A percentile compares a stretch with the other conserved stretches of the same genome.
Conservation (phyloP, 2,888 invertebrate genomes). For the Anticlea derivata region DNA sequence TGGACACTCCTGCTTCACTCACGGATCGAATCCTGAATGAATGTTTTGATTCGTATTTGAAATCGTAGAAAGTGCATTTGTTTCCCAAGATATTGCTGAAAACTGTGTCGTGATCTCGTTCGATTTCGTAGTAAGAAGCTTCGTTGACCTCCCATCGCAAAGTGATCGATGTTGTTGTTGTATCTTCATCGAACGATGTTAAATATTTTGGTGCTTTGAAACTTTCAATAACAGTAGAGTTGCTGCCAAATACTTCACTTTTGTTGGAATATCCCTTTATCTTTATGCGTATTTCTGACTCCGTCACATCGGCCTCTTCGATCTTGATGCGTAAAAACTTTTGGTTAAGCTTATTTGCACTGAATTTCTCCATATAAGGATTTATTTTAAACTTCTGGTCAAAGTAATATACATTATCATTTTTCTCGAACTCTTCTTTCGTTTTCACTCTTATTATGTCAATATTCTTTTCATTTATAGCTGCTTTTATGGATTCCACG, state of each 20-base stretch:
- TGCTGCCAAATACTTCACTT: slow-evolving; percentile 47
- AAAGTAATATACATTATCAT: slow-evolving; percentile 59
- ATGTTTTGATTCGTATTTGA: slow-evolving; percentile 53
- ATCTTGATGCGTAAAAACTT: slow-evolving; percentile 64
- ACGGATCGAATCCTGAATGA: slow-evolving; percentile 62
- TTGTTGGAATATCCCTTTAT: slow-evolving; percentile 54
- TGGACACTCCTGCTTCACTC: slow-evolving; percentile 51
- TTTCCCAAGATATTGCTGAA: slow-evolving; percentile 57
- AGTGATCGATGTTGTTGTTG: slow-evolving; percentile 50
- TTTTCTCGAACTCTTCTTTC: slow-evolving; percentile 53
- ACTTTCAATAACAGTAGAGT: slow-evolving; percentile 34
- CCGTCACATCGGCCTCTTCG: slow-evolving; percentile 54
- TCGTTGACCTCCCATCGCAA: slow-evolving; percentile 54
- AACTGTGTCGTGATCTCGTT: slow-evolving; percentile 56
- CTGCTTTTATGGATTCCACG: slow-evolving; percentile 53
- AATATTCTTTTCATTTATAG: slow-evolving; percentile 55
- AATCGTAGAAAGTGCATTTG: slow-evolving; percentile 53
- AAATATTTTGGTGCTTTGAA: slow-evolving; percentile 50
- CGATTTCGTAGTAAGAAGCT: slow-evolving; percentile 63
- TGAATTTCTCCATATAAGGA: slow-evolving; percentile 53
- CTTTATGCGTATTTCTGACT: slow-evolving; percentile 60
- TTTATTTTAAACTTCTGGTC: slow-evolving; percentile 58
- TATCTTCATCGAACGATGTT: slow-evolving; percentile 41
- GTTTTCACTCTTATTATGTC: slow-evolving; percentile 49
- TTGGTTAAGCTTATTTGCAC: slow-evolving; percentile 44